These are phyloP conservation scores for Argya squamiceps DNA, from an alignment of 2,797 vertebrate genomes.

Conservation along the genomic window DNA sequence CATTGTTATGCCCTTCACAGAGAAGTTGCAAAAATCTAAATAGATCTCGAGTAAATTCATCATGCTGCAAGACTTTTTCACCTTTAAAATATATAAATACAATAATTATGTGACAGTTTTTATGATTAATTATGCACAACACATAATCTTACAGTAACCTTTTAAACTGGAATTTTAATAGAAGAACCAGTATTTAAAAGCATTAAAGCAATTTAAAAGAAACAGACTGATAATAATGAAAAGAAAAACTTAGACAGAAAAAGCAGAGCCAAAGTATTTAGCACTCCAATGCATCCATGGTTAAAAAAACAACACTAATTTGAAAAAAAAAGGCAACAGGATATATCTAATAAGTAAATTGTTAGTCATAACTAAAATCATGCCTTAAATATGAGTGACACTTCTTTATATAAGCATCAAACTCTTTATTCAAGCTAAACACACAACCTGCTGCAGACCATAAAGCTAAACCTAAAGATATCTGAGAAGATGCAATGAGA, in stretches of 20 bases:
- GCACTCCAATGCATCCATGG: slow-evolving; percentile 60
- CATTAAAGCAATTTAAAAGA: slow-evolving; percentile 66
- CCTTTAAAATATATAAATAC: slow-evolving; percentile 80
- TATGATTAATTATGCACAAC: slow-evolving; percentile 36
- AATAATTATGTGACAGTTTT: slow-evolving; percentile 20
- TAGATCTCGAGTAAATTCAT: slow-evolving; percentile 96
- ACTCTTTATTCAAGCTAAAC: slow-evolving; percentile 61
- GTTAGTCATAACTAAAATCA: slow-evolving; percentile 63
- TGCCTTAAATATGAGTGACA: slow-evolving; percentile 67
- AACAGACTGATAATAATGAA: slow-evolving; percentile 57
- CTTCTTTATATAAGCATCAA: slow-evolving; percentile 64
- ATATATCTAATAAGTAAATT: slow-evolving; percentile 58
- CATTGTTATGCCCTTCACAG: slow-evolving; percentile 98
- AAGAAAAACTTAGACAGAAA: slow-evolving; percentile 70
- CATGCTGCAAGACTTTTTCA: slow-evolving; percentile 98
- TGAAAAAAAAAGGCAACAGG: slow-evolving; percentile 3
- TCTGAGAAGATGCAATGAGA: slow-evolving; percentile 61
- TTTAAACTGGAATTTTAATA: slow-evolving; percentile 45
- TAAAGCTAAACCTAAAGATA: slow-evolving; percentile 61
- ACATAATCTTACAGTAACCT: slow-evolving; percentile 44
- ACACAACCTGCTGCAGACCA: slow-evolving; percentile 70
- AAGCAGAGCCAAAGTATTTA: slow-evolving; percentile 64
- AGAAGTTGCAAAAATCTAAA: slow-evolving; percentile 98
- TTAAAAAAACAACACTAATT: slow-evolving; percentile 31
- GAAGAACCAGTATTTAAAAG: slow-evolving; percentile 60